phyloP scores from a whole-genome alignment of 2,113 vertebrate species.

The Eolophus roseicapilla region DNA sequence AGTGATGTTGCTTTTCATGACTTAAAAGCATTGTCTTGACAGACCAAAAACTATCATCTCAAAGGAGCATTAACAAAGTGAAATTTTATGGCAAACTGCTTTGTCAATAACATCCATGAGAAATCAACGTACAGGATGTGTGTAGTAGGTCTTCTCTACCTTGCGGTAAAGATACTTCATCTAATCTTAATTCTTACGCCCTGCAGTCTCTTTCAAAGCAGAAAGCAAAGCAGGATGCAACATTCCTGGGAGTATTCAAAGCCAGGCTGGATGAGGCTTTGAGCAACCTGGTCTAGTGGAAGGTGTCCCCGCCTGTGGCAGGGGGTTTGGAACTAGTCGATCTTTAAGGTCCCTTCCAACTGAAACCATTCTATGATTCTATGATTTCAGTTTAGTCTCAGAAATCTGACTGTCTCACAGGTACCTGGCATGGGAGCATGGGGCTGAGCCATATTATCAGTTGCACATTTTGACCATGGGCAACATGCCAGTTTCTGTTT shows the following conservation, averaged over 20 bases:
- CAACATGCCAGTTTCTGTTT: background rate
- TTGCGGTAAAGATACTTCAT: background rate
- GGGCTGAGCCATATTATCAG: background rate
- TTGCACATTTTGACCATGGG: background rate
- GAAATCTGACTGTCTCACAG: background rate
- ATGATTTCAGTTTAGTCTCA: background rate
- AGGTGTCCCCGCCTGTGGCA: background rate
- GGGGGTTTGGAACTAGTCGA: background rate
- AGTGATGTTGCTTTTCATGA: background rate
- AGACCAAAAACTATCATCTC: background rate
- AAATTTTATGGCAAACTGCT: background rate
- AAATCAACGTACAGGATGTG: background rate
- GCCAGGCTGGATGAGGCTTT: background rate
- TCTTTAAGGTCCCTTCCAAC: background rate
- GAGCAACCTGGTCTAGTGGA: background rate
- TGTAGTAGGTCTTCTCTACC: background rate
- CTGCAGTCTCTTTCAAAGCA: background rate
- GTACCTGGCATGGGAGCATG: background rate
- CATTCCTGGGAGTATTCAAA: background rate
- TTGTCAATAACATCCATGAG: background rate
- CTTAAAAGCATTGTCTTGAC: background rate
- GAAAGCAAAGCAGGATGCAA: background rate
- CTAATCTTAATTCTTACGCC: background rate
- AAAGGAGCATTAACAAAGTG: background rate
- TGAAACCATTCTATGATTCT: background rate